These are phyloP conservation scores for Drosophila dives DNA, from an alignment of 2,888 invertebrate species.

Conservation along the genomic window DNA sequence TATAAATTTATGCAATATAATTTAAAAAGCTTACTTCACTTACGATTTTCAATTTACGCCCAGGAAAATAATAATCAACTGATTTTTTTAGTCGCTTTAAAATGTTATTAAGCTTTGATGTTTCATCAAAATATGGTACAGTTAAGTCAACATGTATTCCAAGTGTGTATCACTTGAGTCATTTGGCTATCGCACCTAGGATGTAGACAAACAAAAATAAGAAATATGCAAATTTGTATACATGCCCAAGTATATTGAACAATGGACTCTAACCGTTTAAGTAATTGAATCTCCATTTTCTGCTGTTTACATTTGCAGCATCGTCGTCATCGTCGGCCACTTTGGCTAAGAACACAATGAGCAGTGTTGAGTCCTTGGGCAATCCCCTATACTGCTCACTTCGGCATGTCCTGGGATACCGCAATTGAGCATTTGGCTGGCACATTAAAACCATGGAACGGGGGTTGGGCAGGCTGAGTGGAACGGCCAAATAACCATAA, in stretches of 20 bases:
- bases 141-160: conserved; percentile 9
- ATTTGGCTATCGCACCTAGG: conserved; percentile 32
- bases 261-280: conserved; percentile 84
- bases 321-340: conserved; percentile 45
- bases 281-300: conserved; percentile 85
- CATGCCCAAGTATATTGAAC: conserved; percentile 65
- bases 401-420: conserved; percentile 80
- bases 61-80: background rate
- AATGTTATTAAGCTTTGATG: background rate
- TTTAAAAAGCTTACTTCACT: background rate
- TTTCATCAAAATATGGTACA: background rate
- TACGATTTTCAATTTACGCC: too few species aligned
- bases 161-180: conserved; percentile 11
- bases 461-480: conserved; percentile 11
- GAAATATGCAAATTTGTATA: conserved; percentile 84
- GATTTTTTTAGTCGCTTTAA: background rate
- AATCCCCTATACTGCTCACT: conserved; percentile 68
- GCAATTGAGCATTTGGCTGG: conserved; percentile 80
- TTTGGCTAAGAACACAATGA: conserved; percentile 65
- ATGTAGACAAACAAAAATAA: conserved; percentile 67
- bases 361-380: conserved; percentile 36
- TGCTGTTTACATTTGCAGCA: conserved; percentile 80
- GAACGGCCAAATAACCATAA: conserved; percentile 53
- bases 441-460: conserved; percentile 56
- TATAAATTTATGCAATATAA: background rate